phyloP scores from a whole-genome alignment of 2,797 vertebrate species.

The Argentina silus region DNA sequence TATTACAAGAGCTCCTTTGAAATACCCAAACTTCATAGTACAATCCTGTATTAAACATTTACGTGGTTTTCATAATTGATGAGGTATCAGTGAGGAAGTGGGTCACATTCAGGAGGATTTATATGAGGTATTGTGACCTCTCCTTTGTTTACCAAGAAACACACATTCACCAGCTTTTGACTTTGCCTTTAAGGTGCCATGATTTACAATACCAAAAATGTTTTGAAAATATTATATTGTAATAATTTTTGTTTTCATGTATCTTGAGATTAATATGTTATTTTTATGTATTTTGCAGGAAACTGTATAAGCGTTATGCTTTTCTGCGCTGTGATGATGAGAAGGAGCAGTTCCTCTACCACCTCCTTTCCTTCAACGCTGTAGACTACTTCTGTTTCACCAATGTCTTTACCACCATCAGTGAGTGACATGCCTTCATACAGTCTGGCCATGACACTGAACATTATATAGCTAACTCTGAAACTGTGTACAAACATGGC shows the following conservation, averaged over 20 bases:
- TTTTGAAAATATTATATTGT: not conserved
- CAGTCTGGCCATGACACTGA: not conserved
- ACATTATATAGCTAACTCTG: not conserved
- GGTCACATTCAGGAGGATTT: slow-evolving; percentile 58
- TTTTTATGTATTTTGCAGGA: slow-evolving; percentile 78
- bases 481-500: not conserved
- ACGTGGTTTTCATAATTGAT: slow-evolving; percentile 74
- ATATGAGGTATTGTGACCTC: slow-evolving; percentile 52
- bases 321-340: slow-evolving; percentile 98
- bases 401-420: slow-evolving; percentile 97
- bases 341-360: slow-evolving; percentile 98
- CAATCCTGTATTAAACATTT: slow-evolving; percentile 68
- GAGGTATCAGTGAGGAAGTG: slow-evolving; percentile 59
- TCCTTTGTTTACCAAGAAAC: slow-evolving; percentile 15
- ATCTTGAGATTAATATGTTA: not conserved
- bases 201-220: too few species aligned
- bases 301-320: slow-evolving; percentile 97
- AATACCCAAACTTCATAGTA: slow-evolving; percentile 56
- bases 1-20: slow-evolving; percentile 65
- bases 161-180: not conserved
- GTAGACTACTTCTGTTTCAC: slow-evolving; percentile 99
- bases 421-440: slow-evolving; percentile 79
- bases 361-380: slow-evolving; percentile 97
- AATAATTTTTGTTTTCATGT: not conserved
- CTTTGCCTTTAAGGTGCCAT: not conserved